These are phyloP conservation scores for Vireo altiloquus DNA, from an alignment of 2,113 vertebrate species.

Conservation along the genomic window DNA sequence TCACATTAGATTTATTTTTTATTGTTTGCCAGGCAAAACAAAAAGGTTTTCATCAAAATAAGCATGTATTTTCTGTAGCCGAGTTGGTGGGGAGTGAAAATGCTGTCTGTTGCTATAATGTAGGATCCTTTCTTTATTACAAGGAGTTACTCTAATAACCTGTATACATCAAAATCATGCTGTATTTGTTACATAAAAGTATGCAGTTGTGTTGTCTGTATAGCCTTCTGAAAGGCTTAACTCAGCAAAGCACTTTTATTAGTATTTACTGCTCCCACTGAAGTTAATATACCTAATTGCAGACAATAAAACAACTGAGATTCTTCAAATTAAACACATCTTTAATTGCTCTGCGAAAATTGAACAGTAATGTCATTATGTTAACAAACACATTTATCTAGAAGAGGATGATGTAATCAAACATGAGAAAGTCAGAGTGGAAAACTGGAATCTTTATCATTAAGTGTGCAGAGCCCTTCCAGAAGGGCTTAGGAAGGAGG, in stretches of 20 bases:
- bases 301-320: conserved; percentile 25
- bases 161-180: not conserved
- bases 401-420: conserved; percentile 11
- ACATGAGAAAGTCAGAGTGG: not conserved
- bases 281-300: conserved; percentile 27
- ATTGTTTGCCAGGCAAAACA: not conserved
- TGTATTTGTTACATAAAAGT: not conserved
- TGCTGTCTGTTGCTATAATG: not conserved
- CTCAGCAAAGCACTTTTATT: not conserved
- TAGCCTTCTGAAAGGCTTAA: not conserved
- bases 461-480: not conserved
- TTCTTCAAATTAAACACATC: conserved; percentile 30
- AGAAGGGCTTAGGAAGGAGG: not conserved
- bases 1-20: not conserved
- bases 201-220: not conserved
- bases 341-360: conserved; percentile 20
- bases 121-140: not conserved
- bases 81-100: not conserved
- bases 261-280: conserved; percentile 23
- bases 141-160: not conserved
- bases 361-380: conserved; percentile 12
- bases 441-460: not conserved
- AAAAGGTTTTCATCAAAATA: not conserved
- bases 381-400: conserved; percentile 28
- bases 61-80: not conserved